phyloP scores from a whole-genome alignment of 2,113 vertebrate genomes.

The Odocoileus virginianus region DNA sequence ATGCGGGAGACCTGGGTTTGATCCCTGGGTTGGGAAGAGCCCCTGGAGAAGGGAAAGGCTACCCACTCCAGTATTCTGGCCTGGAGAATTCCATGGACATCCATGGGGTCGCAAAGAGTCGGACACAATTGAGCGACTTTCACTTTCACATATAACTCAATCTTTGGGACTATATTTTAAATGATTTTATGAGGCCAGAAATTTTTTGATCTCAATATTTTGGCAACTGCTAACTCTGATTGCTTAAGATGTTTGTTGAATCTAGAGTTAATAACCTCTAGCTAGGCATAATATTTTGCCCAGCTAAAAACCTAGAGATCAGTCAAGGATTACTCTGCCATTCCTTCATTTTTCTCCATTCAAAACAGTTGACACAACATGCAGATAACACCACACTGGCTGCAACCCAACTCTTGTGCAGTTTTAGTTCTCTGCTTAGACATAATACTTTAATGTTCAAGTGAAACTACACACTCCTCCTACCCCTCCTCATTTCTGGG shows the following conservation, averaged over 20 bases:
- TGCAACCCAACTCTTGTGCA: neutral
- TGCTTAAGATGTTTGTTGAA: neutral
- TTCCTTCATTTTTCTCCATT: neutral
- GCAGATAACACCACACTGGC: neutral
- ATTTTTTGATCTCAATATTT: neutral
- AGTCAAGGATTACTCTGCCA: neutral
- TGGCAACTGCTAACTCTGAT: neutral
- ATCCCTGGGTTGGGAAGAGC: neutral
- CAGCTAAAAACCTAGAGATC: neutral
- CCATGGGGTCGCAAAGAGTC: accelerated
- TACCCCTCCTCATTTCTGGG: neutral
- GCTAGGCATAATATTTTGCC: neutral
- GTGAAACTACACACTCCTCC: neutral
- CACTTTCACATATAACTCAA: neutral
- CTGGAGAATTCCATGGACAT: neutral
- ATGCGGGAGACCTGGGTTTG: neutral
- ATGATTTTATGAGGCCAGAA: neutral
- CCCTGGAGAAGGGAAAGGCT: neutral
- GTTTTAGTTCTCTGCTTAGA: neutral
- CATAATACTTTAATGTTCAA: neutral
- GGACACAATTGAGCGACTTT: neutral
- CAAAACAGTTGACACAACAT: neutral
- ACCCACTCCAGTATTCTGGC: neutral
- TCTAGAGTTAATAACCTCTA: neutral
- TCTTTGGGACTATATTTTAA: neutral